These are phyloP conservation scores for Phenganax marumi DNA, from an alignment of 92 coral and sea anemone genomes.

Conservation along the genomic window DNA sequence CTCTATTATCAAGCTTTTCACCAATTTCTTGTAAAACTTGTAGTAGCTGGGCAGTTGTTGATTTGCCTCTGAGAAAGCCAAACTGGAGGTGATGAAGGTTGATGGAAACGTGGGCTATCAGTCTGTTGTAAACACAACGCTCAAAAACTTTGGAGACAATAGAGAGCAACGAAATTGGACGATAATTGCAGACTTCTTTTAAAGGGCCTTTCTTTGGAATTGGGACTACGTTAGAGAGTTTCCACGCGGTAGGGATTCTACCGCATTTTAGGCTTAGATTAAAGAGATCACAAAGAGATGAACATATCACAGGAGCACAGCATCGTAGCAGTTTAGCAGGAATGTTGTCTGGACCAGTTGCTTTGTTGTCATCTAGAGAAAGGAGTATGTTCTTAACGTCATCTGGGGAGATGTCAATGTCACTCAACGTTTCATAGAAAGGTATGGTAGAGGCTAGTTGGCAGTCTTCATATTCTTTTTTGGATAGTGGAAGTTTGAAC, in stretches of 20 bases:
- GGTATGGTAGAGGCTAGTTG: neutral
- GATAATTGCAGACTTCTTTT: conserved; percentile 24
- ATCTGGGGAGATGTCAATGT: neutral
- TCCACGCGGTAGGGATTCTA: neutral
- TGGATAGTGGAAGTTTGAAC: neutral
- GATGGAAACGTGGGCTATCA: conserved; percentile 39
- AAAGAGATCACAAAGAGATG: neutral
- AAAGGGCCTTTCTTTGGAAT: conserved; percentile 31
- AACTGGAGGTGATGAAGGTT: conserved; percentile 4
- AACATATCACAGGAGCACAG: conserved; percentile 3
- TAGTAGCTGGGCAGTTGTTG: conserved; percentile 40
- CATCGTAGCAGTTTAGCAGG: conserved; percentile 1
- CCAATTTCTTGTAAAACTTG: conserved; percentile 43
- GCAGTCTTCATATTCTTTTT: conserved; percentile 1
- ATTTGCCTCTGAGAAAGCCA: conserved; percentile 36
- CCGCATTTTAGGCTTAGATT: neutral
- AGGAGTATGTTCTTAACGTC: neutral
- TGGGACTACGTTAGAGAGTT: conserved; percentile 15
- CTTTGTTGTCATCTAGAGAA: neutral
- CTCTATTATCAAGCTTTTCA: conserved; percentile 32
- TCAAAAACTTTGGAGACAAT: conserved; percentile 32
- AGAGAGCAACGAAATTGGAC: conserved; percentile 31
- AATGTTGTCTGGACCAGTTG: conserved; percentile 10
- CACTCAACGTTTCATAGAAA: neutral
- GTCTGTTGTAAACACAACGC: conserved; percentile 32